phyloP scores from a whole-genome alignment of 2,888 invertebrate genomes.

The Nezara viridula region DNA sequence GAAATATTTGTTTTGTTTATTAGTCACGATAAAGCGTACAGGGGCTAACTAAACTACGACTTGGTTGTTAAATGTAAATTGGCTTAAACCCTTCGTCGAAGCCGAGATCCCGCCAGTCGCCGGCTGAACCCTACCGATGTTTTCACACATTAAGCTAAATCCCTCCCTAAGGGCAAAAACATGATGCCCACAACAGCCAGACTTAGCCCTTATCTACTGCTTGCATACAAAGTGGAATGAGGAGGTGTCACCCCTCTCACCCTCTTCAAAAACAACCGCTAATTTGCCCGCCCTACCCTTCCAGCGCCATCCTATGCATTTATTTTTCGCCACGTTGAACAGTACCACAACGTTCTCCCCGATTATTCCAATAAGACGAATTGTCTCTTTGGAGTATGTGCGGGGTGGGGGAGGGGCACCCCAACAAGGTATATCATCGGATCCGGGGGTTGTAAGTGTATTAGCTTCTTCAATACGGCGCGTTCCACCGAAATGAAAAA shows the following conservation, averaged over 20 bases:
- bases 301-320: conserved; percentile 51
- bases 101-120: background rate
- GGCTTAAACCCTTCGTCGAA: conserved; percentile 24
- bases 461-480: conserved; percentile 55
- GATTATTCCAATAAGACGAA: conserved; percentile 59
- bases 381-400: conserved; percentile 41
- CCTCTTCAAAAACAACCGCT: conserved; percentile 34
- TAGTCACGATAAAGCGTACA: background rate
- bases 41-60: background rate
- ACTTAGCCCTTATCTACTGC: conserved; percentile 43
- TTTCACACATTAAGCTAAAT: conserved; percentile 41
- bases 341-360: background rate
- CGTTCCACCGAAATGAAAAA: conserved; percentile 26
- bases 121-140: conserved; percentile 18
- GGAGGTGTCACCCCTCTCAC: conserved; percentile 39
- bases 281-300: conserved; percentile 20
- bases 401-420: background rate
- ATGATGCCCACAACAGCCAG: conserved; percentile 20
- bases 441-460: conserved; percentile 52
- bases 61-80: conserved; percentile 37
- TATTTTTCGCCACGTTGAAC: conserved; percentile 57
- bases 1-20: background rate
- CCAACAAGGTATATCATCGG: conserved; percentile 31
- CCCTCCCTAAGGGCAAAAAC: conserved; percentile 33
- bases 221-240: conserved; percentile 56